A percentile compares a stretch with the other conserved stretches of the same genome.
Conservation (phyloP, 2,797 vertebrate genomes). For the Muscicapa comitata region DNA sequence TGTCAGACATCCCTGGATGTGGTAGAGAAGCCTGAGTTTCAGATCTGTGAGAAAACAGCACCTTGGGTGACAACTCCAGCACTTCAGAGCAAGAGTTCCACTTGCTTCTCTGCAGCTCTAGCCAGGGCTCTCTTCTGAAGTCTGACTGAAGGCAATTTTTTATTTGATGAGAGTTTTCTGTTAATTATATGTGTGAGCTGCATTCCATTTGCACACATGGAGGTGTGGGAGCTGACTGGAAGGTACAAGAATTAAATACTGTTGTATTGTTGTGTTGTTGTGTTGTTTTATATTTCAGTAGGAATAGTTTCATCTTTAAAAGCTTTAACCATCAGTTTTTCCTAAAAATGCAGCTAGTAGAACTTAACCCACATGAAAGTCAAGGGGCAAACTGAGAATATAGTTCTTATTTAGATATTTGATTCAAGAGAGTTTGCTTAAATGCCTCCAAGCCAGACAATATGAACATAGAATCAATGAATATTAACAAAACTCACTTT, state of each 20-base stretch:
- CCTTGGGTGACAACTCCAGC: background rate
- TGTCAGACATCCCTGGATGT: background rate
- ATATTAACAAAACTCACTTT: background rate
- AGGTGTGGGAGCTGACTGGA: background rate
- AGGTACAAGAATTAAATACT: background rate
- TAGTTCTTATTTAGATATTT: background rate
- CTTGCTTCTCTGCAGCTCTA: background rate
- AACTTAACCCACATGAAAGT: background rate
- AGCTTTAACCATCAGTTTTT: background rate
- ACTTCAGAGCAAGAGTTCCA: background rate
- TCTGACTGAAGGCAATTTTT: background rate
- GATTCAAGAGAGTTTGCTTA: background rate
- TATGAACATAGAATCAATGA: background rate
- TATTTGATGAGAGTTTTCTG: background rate
- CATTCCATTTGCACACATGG: background rate
- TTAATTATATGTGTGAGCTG: background rate
- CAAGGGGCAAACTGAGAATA: background rate
- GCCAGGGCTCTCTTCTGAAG: background rate
- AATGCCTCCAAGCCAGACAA: background rate
- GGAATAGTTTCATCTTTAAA: background rate
- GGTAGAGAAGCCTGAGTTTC: background rate
- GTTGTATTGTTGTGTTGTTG: no score
- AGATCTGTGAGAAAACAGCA: background rate
- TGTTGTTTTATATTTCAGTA: background rate
- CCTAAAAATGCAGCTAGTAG: background rate